These are phyloP conservation scores for Actenoides lindsayi DNA, from an alignment of 2,113 vertebrate species.

Conservation along the genomic window DNA sequence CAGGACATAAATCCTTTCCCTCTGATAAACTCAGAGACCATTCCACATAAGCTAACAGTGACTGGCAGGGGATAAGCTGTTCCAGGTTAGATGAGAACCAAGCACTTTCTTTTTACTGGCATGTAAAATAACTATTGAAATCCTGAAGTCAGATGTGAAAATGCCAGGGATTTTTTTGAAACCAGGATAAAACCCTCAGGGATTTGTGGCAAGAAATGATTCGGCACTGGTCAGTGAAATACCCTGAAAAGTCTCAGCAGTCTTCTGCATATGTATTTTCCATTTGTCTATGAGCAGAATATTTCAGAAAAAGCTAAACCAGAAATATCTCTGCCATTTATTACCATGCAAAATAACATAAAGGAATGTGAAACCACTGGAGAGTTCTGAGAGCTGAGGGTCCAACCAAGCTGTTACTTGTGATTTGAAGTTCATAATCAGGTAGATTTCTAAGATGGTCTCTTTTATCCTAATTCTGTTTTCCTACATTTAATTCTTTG, in stretches of 20 bases:
- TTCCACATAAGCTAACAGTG: constrained; percentile 20
- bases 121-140: constrained; percentile 54
- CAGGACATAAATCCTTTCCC: constrained; percentile 1
- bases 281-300: neutral
- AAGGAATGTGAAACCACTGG: neutral
- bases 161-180: constrained; percentile 47
- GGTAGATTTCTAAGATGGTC: neutral
- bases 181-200: constrained; percentile 6
- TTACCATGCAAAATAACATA: neutral
- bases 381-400: neutral
- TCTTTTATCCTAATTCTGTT: neutral
- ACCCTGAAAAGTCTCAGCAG: neutral
- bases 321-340: constrained; percentile 8
- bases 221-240: constrained; percentile 26
- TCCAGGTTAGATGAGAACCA: constrained; percentile 31
- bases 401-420: neutral
- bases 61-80: neutral
- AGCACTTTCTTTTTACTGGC: constrained; percentile 8
- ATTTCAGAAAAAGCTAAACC: constrained; percentile 27
- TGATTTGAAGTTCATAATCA: neutral
- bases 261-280: constrained; percentile 22
- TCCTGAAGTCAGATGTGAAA: constrained; percentile 50
- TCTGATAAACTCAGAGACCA: neutral
- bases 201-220: constrained; percentile 39
- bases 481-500: neutral